Base-by-base conservation (phyloP, 2,113 vertebrate genomes). In the Corvus hawaiiensis region DNA sequence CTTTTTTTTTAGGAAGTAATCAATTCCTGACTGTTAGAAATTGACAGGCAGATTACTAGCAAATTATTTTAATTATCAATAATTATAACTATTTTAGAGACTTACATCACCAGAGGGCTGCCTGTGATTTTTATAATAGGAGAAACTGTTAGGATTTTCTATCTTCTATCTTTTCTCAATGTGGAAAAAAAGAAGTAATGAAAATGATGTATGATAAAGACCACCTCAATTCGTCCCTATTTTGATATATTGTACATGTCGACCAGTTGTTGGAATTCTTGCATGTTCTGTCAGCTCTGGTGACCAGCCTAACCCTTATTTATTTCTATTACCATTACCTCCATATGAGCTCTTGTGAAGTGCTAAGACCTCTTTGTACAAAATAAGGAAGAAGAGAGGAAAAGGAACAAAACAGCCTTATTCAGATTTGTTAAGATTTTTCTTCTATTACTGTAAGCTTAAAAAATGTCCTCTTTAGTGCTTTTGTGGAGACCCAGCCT, bases 51-150 rank as follows among this genome's bases (percentile, higher is more conserved):
- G 41, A 74, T 74, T 73, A 85, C 89, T 58, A 79, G 51, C 7
- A 95, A 89, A 75, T 88, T 59, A 94, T 69, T 94, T 75, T 87
- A 93, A 93, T 93, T 58, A 46, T 35, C 10, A 88, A 55, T 33
- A 92, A 92, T 93, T 88, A 75, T 49, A 63, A 92, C 14, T 91
- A 71, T 55, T 89, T 94, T 64, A 80, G 16, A 95, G 24, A 16
- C 48, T 77, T 91, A 11, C 54, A 81, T 91, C 43, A 96, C 84
- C 55, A 55, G 59, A 95, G 61, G 39, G 64, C 74, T 92, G 35
- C 16, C 85, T 94, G 28, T 35, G 55, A 75, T 20, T 91, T 93
- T 72, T 71, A 8, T 48, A 64, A 48, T 19, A 37, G 23, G 37
- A 91, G 44, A 85, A 77, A 77, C 14, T 52, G 9, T 41, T n/a